Evolutionary conservation across 2,888 invertebrate species (phyloP).

Genomic region (Therioaphis trifolii): DNA sequence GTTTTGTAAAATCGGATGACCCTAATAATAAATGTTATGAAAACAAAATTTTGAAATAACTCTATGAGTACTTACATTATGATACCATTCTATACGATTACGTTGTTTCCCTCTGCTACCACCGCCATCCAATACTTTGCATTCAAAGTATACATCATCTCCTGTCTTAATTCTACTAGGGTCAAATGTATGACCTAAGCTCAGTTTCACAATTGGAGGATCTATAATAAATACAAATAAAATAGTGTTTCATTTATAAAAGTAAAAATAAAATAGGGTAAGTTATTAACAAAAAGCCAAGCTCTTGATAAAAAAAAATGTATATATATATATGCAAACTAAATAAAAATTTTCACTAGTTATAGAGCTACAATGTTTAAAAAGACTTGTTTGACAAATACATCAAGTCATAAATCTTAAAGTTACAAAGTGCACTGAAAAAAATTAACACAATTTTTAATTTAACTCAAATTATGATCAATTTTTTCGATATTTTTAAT

Average conservation of each 20-base stretch:
- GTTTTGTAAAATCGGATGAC: conserved; percentile 43
- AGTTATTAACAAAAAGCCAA: too few species aligned
- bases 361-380: too few species aligned
- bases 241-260: neutral
- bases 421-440: too few species aligned
- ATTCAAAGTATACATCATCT: conserved; percentile 58
- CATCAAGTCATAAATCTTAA: too few species aligned
- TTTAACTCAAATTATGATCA: too few species aligned
- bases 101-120: conserved; percentile 18
- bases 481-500: too few species aligned
- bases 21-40: conserved; percentile 24
- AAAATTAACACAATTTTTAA: too few species aligned
- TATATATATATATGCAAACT: too few species aligned
- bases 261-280: too few species aligned
- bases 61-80: conserved; percentile 30
- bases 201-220: conserved; percentile 55
- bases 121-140: conserved; percentile 47
- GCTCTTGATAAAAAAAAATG: too few species aligned
- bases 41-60: neutral
- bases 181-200: conserved; percentile 52
- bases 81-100: conserved; percentile 57
- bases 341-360: too few species aligned
- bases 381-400: too few species aligned
- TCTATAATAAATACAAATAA: neutral
- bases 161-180: conserved; percentile 52